Conservation (phyloP, 2,888 invertebrate species). For the Ennomos quercinarius region DNA sequence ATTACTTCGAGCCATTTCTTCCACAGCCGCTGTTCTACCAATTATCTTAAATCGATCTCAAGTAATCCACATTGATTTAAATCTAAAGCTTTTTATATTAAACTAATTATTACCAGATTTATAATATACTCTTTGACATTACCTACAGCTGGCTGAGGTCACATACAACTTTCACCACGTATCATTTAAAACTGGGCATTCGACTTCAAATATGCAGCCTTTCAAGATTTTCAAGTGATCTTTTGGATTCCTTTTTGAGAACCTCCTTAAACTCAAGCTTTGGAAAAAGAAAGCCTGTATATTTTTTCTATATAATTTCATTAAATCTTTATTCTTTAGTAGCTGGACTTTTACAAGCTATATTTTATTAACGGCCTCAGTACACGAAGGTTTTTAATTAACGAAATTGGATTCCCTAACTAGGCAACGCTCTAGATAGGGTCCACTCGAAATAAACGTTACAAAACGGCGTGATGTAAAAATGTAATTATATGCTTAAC, state of each 20-base stretch:
- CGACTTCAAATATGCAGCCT: constrained; percentile 48
- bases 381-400: constrained; percentile 62
- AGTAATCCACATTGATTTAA: constrained; percentile 7
- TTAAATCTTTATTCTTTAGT: constrained; percentile 30
- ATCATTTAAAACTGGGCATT: constrained; percentile 45
- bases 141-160: constrained; percentile 38
- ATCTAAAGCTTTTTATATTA: constrained; percentile 7
- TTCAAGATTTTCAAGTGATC: constrained; percentile 51
- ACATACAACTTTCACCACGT: constrained; percentile 48
- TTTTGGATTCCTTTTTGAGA: constrained; percentile 41
- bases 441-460: constrained; percentile 38
- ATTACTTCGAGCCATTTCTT: constrained; percentile 17
- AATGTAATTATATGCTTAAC: constrained; percentile 41
- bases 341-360: constrained; percentile 43
- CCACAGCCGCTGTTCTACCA: constrained; percentile 7
- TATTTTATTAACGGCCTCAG: constrained; percentile 52
- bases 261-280: constrained; percentile 35
- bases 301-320: constrained; percentile 41
- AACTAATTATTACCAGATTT: constrained; percentile 34
- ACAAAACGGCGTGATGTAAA: constrained; percentile 37
- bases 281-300: constrained; percentile 44
- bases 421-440: constrained; percentile 31
- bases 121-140: constrained; percentile 45
- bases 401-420: constrained; percentile 56
- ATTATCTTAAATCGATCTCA: constrained; percentile 10